A percentile compares a stretch with the other conserved stretches of the same genome.
These are phyloP conservation scores for Pseudobourletiella spinata DNA, from an alignment of 1,140 invertebrate species.

Conservation along the genomic window DNA sequence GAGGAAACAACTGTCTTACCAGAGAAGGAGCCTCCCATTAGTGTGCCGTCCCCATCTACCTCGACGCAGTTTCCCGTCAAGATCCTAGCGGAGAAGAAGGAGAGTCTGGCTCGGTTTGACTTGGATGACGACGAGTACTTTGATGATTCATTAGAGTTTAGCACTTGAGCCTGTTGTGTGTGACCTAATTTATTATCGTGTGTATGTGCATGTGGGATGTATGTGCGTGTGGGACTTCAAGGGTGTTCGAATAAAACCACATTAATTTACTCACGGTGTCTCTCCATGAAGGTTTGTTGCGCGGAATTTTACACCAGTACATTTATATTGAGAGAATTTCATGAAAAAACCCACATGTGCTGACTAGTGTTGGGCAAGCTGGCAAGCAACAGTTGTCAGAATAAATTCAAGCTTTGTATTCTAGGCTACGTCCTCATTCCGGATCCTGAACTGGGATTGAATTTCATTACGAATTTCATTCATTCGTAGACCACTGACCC, in stretches of 20 bases:
- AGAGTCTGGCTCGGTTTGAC: neutral
- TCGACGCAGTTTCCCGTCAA: too few relatives aligned
- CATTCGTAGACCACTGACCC: too few relatives aligned
- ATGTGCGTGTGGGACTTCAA: neutral
- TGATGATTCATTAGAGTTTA: neutral
- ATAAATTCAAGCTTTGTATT: neutral
- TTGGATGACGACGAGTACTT: conserved; percentile 1
- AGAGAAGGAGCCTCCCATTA: too few relatives aligned
- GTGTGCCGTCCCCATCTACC: too few relatives aligned
- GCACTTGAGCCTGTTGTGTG: neutral
- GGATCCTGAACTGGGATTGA: neutral
- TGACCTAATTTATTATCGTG: neutral
- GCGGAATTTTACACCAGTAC: too few relatives aligned
- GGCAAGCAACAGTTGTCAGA: neutral
- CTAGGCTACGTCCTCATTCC: neutral
- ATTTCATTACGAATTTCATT: neutral
- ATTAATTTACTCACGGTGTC: neutral
- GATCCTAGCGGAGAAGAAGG: neutral
- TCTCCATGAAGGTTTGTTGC: too few relatives aligned
- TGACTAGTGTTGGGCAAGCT: neutral
- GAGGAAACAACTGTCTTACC: too few relatives aligned
- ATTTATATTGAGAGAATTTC: neutral
- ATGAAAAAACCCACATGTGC: neutral
- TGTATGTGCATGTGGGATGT: neutral
- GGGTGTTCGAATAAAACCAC: neutral